These are phyloP conservation scores for Seriola dumerili DNA, from an alignment of 2,113 vertebrate genomes.

Conservation along the genomic window DNA sequence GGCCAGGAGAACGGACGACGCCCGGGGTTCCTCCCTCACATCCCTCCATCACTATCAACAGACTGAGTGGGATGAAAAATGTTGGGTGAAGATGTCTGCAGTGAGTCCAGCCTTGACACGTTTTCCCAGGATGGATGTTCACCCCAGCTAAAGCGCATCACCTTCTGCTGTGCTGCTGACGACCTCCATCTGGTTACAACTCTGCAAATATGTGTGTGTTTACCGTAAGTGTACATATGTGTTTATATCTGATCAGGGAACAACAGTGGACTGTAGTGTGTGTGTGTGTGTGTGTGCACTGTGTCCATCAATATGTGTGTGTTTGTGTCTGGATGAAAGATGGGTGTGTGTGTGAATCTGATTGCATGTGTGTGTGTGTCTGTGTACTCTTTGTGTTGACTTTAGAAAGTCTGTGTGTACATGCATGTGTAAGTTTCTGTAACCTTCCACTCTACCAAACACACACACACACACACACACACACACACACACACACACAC, in stretches of 20 bases:
- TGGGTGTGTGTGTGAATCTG: background rate
- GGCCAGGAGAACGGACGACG: slow-evolving; percentile 23
- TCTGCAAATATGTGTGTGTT: background rate
- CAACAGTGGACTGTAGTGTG: background rate
- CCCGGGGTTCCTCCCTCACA: background rate
- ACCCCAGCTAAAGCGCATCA: background rate
- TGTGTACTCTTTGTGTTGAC: background rate
- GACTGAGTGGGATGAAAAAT: slow-evolving; percentile 21
- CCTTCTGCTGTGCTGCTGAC: slow-evolving; percentile 16
- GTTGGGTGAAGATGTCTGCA: slow-evolving; percentile 15
- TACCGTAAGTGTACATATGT: background rate
- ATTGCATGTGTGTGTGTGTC: background rate
- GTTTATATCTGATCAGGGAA: background rate
- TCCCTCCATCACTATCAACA: slow-evolving; percentile 30
- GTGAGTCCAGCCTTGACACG: slow-evolving; percentile 5
- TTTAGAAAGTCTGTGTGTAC: background rate
- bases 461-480: background rate
- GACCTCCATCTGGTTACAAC: slow-evolving; percentile 20
- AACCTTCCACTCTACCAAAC: slow-evolving; percentile 8
- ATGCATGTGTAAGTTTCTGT: background rate
- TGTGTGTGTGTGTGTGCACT: too few species aligned
- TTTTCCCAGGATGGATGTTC: slow-evolving; percentile 42
- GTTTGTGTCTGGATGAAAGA: slow-evolving; percentile 4
- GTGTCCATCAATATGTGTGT: background rate
- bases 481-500: background rate